Base-by-base conservation (phyloP, 2,113 vertebrate genomes). In the Cephalopterus ornatus region DNA sequence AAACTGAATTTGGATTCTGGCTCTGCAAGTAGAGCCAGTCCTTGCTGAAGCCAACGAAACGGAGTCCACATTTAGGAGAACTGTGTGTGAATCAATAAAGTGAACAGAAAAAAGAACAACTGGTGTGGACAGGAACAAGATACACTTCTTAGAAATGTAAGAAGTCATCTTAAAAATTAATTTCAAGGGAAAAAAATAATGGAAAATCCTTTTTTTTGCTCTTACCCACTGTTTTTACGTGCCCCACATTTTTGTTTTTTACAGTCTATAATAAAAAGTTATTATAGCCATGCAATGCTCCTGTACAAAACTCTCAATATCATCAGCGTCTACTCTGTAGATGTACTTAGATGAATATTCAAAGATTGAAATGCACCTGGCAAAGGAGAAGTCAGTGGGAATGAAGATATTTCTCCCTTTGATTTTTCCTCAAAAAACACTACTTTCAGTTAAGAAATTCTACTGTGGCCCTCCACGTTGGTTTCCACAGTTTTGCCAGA, bases 1-100 rank as follows among this genome's bases (percentile, higher is more conserved):
- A 53, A 80, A 4, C 6, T 33, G 42, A 58, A 24, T 83, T 79
- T 78, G 59, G 39, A 37, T 58, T 81, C 41, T 52, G 0, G 0
- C 12, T 75, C 22, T 82, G 32, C n/a, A 85, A 55, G 61, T 13
- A 65, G 8, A 30, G 74, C 9, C 26, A 41, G 20, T 7, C 3
- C 8, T 73, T 23, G 10, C 33, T 55, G 18, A 79, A 62, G 52
- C 0, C 1, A 65, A n/a, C 0, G 4, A 68, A 78, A 75, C 0
- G 1, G 33, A 72, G 14, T 17, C 11, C 32, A 33, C 9, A 27
- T 72, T 85, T 79, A 66, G 49, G 37, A 92, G 10, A 52, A 27
- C 11, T 49, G 8, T n/a, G 17, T 75, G 24, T 22, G 26, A 84
- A 63, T 15, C 27, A 8, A 18, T 74, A 20, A 53, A 90, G 20